A percentile compares a stretch with the other conserved stretches of the same genome.
Conservation (phyloP, 2,797 vertebrate genomes). For the Mus spretus region DNA sequence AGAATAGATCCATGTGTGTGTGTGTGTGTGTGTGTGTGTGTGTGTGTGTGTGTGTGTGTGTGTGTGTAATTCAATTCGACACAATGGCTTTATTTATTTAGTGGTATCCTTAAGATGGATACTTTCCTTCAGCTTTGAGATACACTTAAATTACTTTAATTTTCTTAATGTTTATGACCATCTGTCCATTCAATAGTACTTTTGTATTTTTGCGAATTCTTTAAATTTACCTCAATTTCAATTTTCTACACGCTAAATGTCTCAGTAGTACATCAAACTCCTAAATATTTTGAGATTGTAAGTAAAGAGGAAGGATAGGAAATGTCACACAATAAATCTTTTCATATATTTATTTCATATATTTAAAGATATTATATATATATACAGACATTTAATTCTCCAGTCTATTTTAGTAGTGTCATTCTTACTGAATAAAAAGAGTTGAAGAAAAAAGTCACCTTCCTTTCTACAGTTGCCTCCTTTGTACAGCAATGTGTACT, state of each 20-base stretch:
- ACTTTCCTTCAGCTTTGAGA: constrained; percentile 23
- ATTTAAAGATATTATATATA: not conserved
- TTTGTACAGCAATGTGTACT: not conserved
- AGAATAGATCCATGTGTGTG: not conserved
- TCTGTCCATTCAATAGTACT: not conserved
- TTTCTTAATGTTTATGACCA: constrained; percentile 38
- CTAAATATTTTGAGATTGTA: constrained; percentile 47
- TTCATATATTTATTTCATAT: not conserved
- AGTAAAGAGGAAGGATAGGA: constrained; percentile 24
- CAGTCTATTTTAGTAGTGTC: constrained; percentile 16
- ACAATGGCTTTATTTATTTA: constrained; percentile 6
- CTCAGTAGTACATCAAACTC: constrained; percentile 40
- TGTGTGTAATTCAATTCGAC: not conserved
- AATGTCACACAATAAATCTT: not conserved
- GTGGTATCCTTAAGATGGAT: constrained; percentile 34
- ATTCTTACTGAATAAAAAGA: constrained; percentile 34
- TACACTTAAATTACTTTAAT: not conserved
- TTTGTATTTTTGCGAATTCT: constrained; percentile 43
- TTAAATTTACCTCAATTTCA: constrained; percentile 15
- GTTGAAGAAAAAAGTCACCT: not conserved
- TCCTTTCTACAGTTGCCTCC: not conserved
- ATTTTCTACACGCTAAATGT: constrained; percentile 44
- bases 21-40: not conserved
- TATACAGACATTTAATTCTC: constrained; percentile 20
- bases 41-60: too few relatives aligned